These are phyloP conservation scores for Urocynchramus pylzowi DNA, from an alignment of 2,113 vertebrate genomes.

Conservation along the genomic window DNA sequence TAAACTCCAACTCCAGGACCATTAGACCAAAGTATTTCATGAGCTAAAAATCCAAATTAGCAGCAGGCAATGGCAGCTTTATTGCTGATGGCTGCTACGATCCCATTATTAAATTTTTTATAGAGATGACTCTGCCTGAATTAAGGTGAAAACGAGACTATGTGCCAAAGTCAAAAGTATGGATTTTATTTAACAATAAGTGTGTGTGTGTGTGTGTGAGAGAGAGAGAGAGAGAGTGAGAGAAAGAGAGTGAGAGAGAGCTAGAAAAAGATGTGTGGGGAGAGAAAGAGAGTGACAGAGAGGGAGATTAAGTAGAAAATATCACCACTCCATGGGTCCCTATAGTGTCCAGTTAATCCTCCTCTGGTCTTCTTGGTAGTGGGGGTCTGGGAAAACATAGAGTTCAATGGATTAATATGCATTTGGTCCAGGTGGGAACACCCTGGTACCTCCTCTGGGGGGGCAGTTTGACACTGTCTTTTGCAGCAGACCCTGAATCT, in stretches of 20 bases:
- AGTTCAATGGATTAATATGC: background rate
- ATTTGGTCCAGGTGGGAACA: background rate
- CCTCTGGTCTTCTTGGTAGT: background rate
- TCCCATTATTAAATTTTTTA: background rate
- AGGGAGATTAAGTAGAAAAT: background rate
- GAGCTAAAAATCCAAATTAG: background rate
- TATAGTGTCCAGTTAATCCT: background rate
- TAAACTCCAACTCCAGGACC: background rate
- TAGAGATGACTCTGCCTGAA: background rate
- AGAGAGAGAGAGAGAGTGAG: no score
- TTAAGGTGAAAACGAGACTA: background rate
- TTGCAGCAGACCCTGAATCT: background rate
- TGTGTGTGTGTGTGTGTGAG: background rate
- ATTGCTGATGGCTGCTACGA: background rate
- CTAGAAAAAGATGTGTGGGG: background rate
- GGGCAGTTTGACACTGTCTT: background rate
- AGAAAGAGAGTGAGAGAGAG: background rate
- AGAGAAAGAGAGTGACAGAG: background rate
- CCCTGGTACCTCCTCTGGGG: background rate
- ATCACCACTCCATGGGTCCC: background rate
- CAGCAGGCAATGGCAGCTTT: background rate
- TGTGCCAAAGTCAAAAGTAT: background rate
- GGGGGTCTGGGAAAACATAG: background rate
- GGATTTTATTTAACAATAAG: background rate
- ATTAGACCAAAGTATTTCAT: background rate